Base-by-base conservation (phyloP, 2,888 invertebrate genomes). In the Aplocera efformata region DNA sequence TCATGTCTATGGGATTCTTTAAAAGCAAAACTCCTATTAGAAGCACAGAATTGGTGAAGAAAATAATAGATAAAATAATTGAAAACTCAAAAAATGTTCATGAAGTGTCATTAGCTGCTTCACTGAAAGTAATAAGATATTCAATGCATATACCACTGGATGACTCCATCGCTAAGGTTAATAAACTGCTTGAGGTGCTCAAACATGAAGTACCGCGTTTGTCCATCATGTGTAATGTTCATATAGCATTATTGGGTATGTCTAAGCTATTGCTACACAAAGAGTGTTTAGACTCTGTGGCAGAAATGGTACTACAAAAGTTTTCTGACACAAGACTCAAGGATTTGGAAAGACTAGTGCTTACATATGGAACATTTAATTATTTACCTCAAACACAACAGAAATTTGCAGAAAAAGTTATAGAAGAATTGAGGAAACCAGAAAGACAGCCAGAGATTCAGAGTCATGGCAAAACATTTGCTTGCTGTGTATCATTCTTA, bases 1-100 rank as follows among this genome's bases (percentile, higher is more conserved):
- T 95, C 7, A 89, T 93, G 54, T 89, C 92, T 3, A 91, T 94
- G 90, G 94, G 93, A 0, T 94, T 93, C 69, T 96, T 96, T 60
- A 95, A 95, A 80, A 92, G 92, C 8, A 90, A 92, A 76, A 92
- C 91, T 1, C 90, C 85, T 8, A 85, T 95, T 32, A 88, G 90
- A 47, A 90, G 80, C 67, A 52, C 66, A 1, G 62, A 72, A 0
- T 58, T 94, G 26, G 35, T 91, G 0, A 56, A 76, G 1, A 79
- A 80, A 34, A 81, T 92, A 1, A 89, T 92, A 22, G 52, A 77
- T 1, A 88, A 81, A 60, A 66, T 92, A 0, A 82, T 83, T n/a
- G 64, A 79, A 6, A 79, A 91, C 48, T 59, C 89, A 9, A 72
- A 89, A 10, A 76, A 65, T 2, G 80, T 93, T 7, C 89, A 93